Conservation (phyloP, 1,140 invertebrate species). For the Colletes gigas region DNA sequence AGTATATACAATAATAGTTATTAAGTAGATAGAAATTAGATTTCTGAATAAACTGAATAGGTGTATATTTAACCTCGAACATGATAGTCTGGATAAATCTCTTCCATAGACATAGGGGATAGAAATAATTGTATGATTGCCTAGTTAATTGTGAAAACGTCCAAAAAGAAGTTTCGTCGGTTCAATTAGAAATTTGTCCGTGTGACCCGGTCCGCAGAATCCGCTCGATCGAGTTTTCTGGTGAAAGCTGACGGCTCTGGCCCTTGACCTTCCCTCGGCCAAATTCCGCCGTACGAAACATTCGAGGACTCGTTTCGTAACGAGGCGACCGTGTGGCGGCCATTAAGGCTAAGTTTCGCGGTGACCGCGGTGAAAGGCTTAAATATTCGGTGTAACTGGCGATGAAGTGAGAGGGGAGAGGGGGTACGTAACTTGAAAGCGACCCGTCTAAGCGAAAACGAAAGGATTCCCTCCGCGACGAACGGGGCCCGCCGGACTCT, state of each 20-base stretch:
- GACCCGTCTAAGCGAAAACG: constrained; percentile 64
- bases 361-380: constrained; percentile 67
- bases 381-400: neutral
- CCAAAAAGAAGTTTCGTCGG: no score
- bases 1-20: no score
- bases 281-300: constrained; percentile 71
- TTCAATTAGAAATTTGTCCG: constrained; percentile 26
- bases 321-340: constrained; percentile 44
- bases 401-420: neutral
- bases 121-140: no score
- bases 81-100: no score
- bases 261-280: constrained; percentile 79
- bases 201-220: neutral
- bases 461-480: constrained; percentile 65
- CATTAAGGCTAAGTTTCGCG: constrained; percentile 63
- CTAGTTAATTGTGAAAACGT: no score
- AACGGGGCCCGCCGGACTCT: constrained; percentile 4
- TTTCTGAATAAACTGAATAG: no score
- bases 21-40: no score
- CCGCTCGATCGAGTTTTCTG: constrained; percentile 51
- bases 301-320: constrained; percentile 69
- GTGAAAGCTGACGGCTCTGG: constrained; percentile 69
- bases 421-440: constrained; percentile 34
- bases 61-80: no score
- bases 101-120: no score